These are phyloP conservation scores for Anthonomus grandis DNA, from an alignment of 1,140 invertebrate species.

Conservation along the genomic window DNA sequence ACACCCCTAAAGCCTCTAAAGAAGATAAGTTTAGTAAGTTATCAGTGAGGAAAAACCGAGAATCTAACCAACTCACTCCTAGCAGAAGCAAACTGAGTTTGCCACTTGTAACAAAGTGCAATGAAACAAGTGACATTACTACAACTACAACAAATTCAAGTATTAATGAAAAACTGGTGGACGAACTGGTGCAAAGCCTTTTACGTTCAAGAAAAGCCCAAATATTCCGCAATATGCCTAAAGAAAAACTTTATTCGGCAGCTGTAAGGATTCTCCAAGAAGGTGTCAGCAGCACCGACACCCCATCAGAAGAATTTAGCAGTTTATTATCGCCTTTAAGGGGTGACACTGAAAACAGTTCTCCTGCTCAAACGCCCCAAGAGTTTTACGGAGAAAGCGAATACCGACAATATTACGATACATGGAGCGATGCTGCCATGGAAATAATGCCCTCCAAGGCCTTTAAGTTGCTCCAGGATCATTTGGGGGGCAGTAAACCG, in stretches of 20 bases:
- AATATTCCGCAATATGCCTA: constrained; percentile 53
- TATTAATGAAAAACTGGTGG: constrained; percentile 55
- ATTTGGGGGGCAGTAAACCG: constrained; percentile 40
- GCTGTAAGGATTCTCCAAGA: constrained; percentile 55
- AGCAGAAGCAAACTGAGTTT: constrained; percentile 47
- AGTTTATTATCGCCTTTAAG: constrained; percentile 36
- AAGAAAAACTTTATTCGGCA: constrained; percentile 56
- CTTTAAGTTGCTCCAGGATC: constrained; percentile 50
- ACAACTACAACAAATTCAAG: constrained; percentile 42
- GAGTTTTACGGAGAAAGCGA: constrained; percentile 49
- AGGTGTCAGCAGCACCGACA: constrained; percentile 50
- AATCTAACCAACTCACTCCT: constrained; percentile 28
- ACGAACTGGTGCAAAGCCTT: constrained; percentile 57
- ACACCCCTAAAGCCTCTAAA: constrained; percentile 29
- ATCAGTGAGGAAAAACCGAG: constrained; percentile 25
- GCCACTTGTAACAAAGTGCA: constrained; percentile 35
- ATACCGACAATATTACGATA: constrained; percentile 59
- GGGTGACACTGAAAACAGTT: constrained; percentile 44
- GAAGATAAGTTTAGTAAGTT: constrained; percentile 34
- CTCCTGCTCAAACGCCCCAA: constrained; percentile 48
- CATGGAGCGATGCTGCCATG: constrained; percentile 53
- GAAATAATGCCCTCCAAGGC: constrained; percentile 55
- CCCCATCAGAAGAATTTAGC: constrained; percentile 39
- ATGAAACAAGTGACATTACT: constrained; percentile 35
- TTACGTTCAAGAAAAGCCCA: constrained; percentile 53